Conservation (phyloP, 92 coral and sea anemone genomes). For the Galaxea fascicularis region DNA sequence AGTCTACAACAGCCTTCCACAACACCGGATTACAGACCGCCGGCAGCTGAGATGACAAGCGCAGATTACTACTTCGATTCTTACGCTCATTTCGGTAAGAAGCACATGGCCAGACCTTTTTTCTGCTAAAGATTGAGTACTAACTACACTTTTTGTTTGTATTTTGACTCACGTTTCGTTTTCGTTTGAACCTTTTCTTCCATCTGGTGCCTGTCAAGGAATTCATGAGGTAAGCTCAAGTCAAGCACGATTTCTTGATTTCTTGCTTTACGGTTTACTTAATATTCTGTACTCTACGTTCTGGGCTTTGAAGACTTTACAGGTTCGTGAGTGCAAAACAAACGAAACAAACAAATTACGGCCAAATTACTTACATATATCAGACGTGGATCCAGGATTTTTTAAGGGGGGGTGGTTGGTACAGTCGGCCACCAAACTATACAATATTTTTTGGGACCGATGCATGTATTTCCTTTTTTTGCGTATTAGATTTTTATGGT, state of each 20-base stretch:
- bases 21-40: constrained; percentile 44
- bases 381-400: too few relatives aligned
- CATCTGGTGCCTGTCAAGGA: constrained; percentile 11
- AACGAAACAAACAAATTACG: too few relatives aligned
- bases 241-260: not conserved
- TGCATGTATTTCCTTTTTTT: too few relatives aligned
- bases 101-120: not conserved
- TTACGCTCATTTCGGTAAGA: constrained; percentile 97
- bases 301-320: too few relatives aligned
- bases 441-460: too few relatives aligned
- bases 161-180: not conserved
- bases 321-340: too few relatives aligned
- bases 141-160: constrained; percentile 3
- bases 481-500: too few relatives aligned
- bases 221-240: constrained; percentile 36
- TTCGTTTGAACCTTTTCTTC: not conserved
- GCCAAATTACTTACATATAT: too few relatives aligned
- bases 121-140: not conserved
- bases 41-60: constrained; percentile 93
- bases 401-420: too few relatives aligned
- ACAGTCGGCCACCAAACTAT: too few relatives aligned
- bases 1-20: constrained; percentile 43
- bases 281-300: too few relatives aligned
- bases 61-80: constrained; percentile 99
- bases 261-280: not conserved